Percentiles rank a stretch among this genome's conserved stretches.
phyloP scores from a whole-genome alignment of 2,113 vertebrate genomes.

The Notarius lentiginosus region DNA sequence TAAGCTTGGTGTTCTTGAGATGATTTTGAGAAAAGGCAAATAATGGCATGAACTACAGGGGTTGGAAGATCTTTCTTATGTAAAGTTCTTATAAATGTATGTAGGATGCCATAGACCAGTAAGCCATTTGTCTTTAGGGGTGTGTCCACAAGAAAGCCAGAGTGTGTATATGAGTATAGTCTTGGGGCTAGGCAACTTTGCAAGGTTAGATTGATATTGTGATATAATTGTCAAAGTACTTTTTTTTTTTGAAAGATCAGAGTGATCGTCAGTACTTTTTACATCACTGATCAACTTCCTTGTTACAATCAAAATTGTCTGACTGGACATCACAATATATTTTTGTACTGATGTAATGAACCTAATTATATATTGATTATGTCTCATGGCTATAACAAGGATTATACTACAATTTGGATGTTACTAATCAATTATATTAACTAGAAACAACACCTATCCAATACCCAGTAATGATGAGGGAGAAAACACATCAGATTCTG shows the following conservation, averaged over 20 bases:
- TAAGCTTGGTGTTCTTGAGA: not conserved
- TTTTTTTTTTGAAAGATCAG: not conserved
- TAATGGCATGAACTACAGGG: not conserved
- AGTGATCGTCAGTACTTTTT: not conserved
- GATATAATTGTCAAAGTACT: not conserved
- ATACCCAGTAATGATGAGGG: not conserved
- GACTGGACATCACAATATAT: not conserved
- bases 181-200: not conserved
- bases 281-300: not conserved
- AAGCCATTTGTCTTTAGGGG: not conserved
- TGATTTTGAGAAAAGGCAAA: not conserved
- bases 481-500: not conserved
- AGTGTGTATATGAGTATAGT: not conserved
- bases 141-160: not conserved
- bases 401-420: too few relatives aligned
- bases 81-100: not conserved
- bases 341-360: not conserved
- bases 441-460: not conserved
- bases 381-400: too few relatives aligned
- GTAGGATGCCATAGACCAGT: not conserved
- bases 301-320: not conserved
- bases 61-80: not conserved
- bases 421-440: not conserved
- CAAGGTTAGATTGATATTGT: not conserved
- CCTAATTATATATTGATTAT: not conserved